Base-by-base conservation (phyloP, 2,797 vertebrate genomes). In the Gallinago stenura region DNA sequence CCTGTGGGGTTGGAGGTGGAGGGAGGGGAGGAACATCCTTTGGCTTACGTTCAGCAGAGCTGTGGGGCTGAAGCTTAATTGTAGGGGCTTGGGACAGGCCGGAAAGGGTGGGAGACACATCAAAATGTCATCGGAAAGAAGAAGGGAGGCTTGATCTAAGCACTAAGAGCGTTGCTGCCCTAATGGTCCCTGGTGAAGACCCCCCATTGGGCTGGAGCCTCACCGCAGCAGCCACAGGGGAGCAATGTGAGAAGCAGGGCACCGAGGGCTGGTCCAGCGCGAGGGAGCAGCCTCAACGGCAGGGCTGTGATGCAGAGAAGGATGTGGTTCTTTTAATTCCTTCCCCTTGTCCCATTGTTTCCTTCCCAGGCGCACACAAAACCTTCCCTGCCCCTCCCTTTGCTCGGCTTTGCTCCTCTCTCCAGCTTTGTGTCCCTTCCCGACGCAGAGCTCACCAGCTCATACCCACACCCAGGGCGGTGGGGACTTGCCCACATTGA, bases 241-340 rank as follows among this genome's bases (percentile, higher is more conserved):
- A 97, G 65, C 78, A 79, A 2, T 41, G 83, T 24, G 48, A 62
- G 57, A 46, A 89, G 57, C 7, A 75, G 77, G 83, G 56, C 86
- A 19, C 80, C 24, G 3, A 2, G 80, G 68, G 48, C 12, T 87
- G 77, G 60, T 75, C 68, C 83, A 65, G 53, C 1, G 3, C 8
- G 30, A 95, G 72, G 57, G 91, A 84, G 57, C 35, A 72, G 43
- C 89, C 84, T 28, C 13, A 64, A 54, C 86, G 77, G 75, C 75
- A 61, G 89, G 43, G 93, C 83, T 90, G 8, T 64, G 86, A 94
- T 90, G 80, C 71, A 89, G 75, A 89, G 62, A 37, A 92, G 86
- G 90, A 97, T 95, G 88, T 96, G 94, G 83, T 83, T 95, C 93
- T 91, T 71, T 43, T 71, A 43, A 94, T 93, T 94, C 90, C 91